Conservation (phyloP, 2,113 vertebrate genomes). For the Aptenodytes forsteri region DNA sequence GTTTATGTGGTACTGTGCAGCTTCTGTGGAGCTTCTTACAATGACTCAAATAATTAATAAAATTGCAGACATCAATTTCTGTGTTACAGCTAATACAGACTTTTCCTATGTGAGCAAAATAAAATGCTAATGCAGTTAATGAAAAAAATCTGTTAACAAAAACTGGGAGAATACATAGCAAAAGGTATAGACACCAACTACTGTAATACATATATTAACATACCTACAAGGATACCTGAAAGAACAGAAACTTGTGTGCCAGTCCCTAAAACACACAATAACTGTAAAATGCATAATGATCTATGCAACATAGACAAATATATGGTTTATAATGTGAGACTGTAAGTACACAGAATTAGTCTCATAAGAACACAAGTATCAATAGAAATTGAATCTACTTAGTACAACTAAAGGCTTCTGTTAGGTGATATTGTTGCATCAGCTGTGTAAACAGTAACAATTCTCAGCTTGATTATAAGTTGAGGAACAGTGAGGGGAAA, state of each 20-base stretch:
- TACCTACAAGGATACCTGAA: background rate
- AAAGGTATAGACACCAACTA: background rate
- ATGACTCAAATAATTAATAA: conserved; percentile 12
- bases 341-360: background rate
- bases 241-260: background rate
- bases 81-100: background rate
- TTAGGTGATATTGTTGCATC: background rate
- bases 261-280: background rate
- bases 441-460: background rate
- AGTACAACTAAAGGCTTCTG: background rate
- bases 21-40: background rate
- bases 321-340: background rate
- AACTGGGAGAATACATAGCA: background rate
- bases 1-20: background rate
- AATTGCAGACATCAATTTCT: background rate
- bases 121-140: background rate
- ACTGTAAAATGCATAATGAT: background rate
- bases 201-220: background rate
- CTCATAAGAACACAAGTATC: background rate
- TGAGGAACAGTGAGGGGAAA: background rate
- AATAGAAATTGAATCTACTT: background rate
- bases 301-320: background rate
- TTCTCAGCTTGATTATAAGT: background rate
- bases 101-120: background rate
- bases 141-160: background rate